These are phyloP conservation scores for Tapera naevia DNA, from an alignment of 2,797 vertebrate species.

Conservation along the genomic window DNA sequence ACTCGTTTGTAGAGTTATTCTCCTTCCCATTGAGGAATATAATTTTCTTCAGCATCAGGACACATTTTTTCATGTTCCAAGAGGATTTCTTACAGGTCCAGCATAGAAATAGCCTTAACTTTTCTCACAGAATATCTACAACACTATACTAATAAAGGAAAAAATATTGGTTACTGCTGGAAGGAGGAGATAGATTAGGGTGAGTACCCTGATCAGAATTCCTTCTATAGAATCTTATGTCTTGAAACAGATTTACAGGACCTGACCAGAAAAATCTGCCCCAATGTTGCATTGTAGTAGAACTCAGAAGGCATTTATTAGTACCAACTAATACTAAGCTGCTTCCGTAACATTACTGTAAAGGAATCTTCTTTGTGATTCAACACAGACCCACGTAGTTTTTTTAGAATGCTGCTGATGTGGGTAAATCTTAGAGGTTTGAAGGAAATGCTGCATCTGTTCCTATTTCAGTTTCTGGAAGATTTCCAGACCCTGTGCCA, in stretches of 20 bases:
- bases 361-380: not conserved
- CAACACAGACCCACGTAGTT: not conserved
- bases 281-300: not conserved
- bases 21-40: not conserved
- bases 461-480: conserved; percentile 36
- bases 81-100: not conserved
- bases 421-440: not conserved
- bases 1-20: not conserved
- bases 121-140: not conserved
- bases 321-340: not conserved
- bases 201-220: not conserved
- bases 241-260: not conserved
- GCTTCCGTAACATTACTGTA: not conserved
- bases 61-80: not conserved
- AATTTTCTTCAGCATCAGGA: not conserved
- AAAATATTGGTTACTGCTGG: not conserved
- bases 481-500: conserved; percentile 20
- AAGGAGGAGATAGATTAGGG: not conserved
- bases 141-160: not conserved
- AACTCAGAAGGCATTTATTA: not conserved
- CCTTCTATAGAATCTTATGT: not conserved
- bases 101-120: not conserved
- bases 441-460: conserved; percentile 33
- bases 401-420: not conserved
- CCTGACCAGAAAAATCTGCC: not conserved